A percentile compares a stretch with the other conserved stretches of the same genome.
Evolutionary conservation across 2,888 invertebrate genomes (phyloP).

Genomic region (Agonum fuliginosum): DNA sequence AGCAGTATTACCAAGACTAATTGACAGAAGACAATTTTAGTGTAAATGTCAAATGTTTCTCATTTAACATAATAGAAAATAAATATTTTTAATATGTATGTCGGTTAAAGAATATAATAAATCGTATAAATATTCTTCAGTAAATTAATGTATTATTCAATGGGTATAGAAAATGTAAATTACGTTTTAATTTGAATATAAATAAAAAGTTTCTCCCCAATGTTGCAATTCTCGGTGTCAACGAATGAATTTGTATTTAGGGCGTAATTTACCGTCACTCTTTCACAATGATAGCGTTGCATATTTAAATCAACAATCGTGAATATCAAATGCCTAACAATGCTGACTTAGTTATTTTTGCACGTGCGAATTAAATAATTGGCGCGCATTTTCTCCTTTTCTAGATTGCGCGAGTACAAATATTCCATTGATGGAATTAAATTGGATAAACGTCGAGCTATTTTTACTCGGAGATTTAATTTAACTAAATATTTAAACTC

Average conservation of each 20-base stretch:
- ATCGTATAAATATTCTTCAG: no score
- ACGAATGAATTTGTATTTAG: neutral
- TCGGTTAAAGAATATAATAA: no score
- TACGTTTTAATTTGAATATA: no score
- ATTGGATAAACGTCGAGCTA: neutral
- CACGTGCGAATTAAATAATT: neutral
- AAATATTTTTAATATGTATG: no score
- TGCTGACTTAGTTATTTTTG: slow-evolving; percentile 1
- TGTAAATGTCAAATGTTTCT: no score
- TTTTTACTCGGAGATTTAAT: neutral
- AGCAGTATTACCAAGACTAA: no score
- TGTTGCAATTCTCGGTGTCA: neutral
- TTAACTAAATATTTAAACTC: neutral
- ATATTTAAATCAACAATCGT: slow-evolving; percentile 1
- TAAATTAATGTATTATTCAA: no score
- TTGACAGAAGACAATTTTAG: no score
- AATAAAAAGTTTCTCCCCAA: no score
- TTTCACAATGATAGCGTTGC: neutral
- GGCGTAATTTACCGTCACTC: neutral
- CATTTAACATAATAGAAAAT: no score
- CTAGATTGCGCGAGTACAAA: neutral
- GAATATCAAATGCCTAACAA: neutral
- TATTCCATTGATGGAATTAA: slow-evolving; percentile 10
- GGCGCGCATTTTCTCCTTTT: neutral
- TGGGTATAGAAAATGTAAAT: no score